Conservation (phyloP, 2,888 invertebrate species). For the Aromia moschata region DNA sequence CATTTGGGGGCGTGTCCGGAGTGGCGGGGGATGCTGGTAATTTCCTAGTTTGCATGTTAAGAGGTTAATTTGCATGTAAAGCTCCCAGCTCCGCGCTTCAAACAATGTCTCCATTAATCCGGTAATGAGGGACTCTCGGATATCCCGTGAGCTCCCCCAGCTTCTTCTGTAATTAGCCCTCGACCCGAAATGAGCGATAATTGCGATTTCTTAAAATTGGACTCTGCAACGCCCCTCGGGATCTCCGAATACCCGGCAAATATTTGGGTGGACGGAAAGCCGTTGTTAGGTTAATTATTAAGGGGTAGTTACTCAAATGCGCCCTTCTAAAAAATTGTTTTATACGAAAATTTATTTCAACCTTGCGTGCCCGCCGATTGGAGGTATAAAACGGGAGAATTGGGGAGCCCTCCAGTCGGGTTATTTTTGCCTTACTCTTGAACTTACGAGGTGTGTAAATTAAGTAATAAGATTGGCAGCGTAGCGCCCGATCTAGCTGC, state of each 20-base stretch:
- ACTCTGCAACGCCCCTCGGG: conserved; percentile 24
- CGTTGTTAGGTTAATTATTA: conserved; percentile 25
- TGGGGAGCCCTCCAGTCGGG: too few relatives aligned
- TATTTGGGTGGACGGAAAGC: conserved; percentile 25
- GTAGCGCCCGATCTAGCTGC: too few relatives aligned
- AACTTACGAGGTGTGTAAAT: too few relatives aligned
- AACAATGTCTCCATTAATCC: conserved; percentile 63
- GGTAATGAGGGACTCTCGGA: conserved; percentile 57
- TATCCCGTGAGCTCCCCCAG: conserved; percentile 37
- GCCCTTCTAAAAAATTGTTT: too few relatives aligned
- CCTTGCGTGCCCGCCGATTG: too few relatives aligned
- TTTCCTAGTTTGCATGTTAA: conserved; percentile 63
- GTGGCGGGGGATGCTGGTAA: conserved; percentile 56
- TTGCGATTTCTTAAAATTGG: conserved; percentile 40
- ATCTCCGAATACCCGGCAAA: conserved; percentile 12
- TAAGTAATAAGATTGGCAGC: too few relatives aligned
- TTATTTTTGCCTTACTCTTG: too few relatives aligned
- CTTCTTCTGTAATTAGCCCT: conserved; percentile 52
- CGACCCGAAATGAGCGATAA: conserved; percentile 51
- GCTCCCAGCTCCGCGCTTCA: conserved; percentile 57
- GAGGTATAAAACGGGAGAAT: too few relatives aligned
- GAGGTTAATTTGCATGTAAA: conserved; percentile 63
- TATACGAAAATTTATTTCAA: too few relatives aligned
- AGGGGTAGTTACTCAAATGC: too few relatives aligned
- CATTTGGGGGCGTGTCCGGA: conserved; percentile 45